Base-by-base conservation (phyloP, 2,797 vertebrate species). In the Graptemys geographica region DNA sequence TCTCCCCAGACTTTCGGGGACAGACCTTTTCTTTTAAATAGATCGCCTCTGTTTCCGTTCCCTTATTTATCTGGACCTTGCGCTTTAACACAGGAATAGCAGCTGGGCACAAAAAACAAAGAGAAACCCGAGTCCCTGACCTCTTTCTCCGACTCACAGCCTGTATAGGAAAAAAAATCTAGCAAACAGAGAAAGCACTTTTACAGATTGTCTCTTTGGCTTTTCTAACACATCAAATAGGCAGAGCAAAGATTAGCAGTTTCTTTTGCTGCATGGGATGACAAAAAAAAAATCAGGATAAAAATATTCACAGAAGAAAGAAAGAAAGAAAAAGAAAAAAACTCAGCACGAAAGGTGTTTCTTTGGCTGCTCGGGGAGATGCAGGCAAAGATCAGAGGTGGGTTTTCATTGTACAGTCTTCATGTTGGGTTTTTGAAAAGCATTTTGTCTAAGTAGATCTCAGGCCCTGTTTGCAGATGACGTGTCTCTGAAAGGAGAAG, bases 61-160 rank as follows among this genome's bases (percentile, higher is more conserved):
- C 62, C 44, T 92, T 97, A 93, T 96, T 98, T 97, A 96, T 94
- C 90, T 95, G 88, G 78, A 92, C 90, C 93, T 96, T 89, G 89
- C 86, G 82, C 89, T 95, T 96, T 83, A 89, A 93, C 89, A 92
- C 84, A 94, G 95, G 94, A 89, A 87, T 93, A 94, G 81, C 90
- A 96, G 93, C 87, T 93, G 96, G 83, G 69, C 93, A 95, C 94
- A 95, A 93, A 96, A 96, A 96, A 83, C 95, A 96, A 95, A 96
- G 94, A 95, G 92, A 95, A 96, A 88, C 79, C 84, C 1, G 5
- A 96, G 94, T 97, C 96, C 95, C 97, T 97, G 97, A 97, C 97
- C 95, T 89, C 81, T 95, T 78, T 94, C 92, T 90, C 78, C 95
- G 91, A 95, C 86, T 95, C 85, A 56, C 85, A 93, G 94, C 69